phyloP scores from a whole-genome alignment of 2,113 vertebrate genomes.

The Monarcha castaneiventris region DNA sequence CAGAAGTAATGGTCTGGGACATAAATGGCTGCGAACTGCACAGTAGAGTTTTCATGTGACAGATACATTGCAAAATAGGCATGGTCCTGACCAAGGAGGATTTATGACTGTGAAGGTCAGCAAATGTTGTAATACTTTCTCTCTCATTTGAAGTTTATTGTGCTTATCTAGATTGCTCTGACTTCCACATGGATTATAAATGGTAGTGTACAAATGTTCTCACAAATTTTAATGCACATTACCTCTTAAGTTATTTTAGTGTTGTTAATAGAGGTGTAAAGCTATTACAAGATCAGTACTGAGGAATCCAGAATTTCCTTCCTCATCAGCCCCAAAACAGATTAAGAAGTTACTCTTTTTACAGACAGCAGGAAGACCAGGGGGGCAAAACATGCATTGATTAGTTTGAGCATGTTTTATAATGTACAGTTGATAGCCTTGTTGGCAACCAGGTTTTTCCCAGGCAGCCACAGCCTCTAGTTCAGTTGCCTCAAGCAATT shows the following conservation, averaged over 20 bases:
- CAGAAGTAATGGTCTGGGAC: not conserved
- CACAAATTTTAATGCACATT: not conserved
- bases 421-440: not conserved
- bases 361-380: not conserved
- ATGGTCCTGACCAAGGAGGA: not conserved
- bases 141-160: not conserved
- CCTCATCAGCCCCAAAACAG: not conserved
- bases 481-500: not conserved
- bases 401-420: not conserved
- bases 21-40: not conserved
- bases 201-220: not conserved
- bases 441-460: not conserved
- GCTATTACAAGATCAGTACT: not conserved
- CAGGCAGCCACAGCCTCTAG: not conserved
- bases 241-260: not conserved
- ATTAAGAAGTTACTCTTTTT: not conserved
- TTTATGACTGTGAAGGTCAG: constrained; percentile 11
- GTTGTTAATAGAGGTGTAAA: not conserved
- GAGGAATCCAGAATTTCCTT: not conserved
- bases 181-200: not conserved
- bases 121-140: not conserved
- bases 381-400: not conserved
- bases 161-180: not conserved
- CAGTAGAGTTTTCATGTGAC: not conserved
- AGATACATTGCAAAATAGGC: not conserved